Percentiles rank a stretch among this genome's conserved stretches.
These are phyloP conservation scores for Furcula furcula DNA, from an alignment of 2,888 invertebrate species.

Conservation along the genomic window DNA sequence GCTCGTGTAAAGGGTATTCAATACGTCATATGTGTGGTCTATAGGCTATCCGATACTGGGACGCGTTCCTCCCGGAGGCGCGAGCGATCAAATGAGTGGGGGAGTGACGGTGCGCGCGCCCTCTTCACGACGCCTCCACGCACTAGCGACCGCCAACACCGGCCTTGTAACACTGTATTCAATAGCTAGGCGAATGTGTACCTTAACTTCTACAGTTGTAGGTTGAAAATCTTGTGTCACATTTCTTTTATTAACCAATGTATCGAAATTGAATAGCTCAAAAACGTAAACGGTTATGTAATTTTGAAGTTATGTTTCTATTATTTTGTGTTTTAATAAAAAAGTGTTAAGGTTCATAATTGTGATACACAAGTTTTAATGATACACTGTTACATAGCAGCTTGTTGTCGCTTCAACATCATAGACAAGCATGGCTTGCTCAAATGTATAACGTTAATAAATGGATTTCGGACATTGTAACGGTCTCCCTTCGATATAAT, in stretches of 20 bases:
- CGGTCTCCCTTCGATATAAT: background rate
- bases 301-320: too few relatives aligned
- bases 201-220: background rate
- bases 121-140: background rate
- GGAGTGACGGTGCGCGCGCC: slow-evolving; percentile 36
- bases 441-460: background rate
- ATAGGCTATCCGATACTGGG: slow-evolving; percentile 96
- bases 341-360: background rate
- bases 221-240: background rate
- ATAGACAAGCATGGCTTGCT: background rate
- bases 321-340: too few relatives aligned
- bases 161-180: background rate
- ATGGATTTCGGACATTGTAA: background rate
- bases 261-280: too few relatives aligned
- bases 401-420: too few relatives aligned
- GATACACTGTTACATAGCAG: background rate
- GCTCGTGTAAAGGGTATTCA: too few relatives aligned
- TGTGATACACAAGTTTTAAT: background rate
- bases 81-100: slow-evolving; percentile 91
- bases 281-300: too few relatives aligned
- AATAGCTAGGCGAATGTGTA: background rate
- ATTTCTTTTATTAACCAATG: too few relatives aligned
- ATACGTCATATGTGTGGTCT: slow-evolving; percentile 17
- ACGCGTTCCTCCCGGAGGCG: slow-evolving; percentile 97
- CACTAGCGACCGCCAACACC: background rate